Percentiles rank a stretch among this genome's conserved stretches.
Conservation (phyloP, 2,888 invertebrate species). For the Ecliptopera silaceata region DNA sequence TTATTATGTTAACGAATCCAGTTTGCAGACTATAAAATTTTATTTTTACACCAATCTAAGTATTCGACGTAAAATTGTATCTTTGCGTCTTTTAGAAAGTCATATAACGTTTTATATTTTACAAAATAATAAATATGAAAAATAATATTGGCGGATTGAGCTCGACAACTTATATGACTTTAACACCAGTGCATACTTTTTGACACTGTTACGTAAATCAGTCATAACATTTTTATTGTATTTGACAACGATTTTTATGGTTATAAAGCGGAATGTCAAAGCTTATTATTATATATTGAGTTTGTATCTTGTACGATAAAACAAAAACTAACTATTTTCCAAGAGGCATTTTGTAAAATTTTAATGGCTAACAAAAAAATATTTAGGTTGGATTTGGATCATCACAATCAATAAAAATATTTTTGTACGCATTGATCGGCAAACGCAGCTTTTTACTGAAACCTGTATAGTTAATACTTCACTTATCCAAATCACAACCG, state of each 20-base stretch:
- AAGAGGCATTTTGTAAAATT: no score
- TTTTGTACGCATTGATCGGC: no score
- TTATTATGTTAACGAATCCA: slow-evolving; percentile 49
- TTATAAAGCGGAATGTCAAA: no score
- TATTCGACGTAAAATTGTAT: slow-evolving; percentile 45
- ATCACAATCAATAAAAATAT: no score
- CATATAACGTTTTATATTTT: slow-evolving; percentile 20
- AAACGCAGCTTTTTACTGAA: background rate
- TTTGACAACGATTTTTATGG: no score
- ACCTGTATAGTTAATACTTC: background rate
- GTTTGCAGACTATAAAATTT: slow-evolving; percentile 55
- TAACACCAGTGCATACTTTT: background rate
- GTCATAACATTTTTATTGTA: no score
- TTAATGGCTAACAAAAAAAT: no score
- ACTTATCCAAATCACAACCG: background rate
- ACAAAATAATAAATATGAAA: slow-evolving; percentile 18
- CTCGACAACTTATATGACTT: background rate
- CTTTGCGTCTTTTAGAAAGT: slow-evolving; percentile 39
- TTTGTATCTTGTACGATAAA: no score
- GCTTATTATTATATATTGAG: no score
- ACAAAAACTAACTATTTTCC: no score
- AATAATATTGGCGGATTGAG: background rate
- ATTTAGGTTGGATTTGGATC: no score
- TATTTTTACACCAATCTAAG: slow-evolving; percentile 49
- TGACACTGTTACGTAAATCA: no score